Evolutionary conservation across 2,113 vertebrate species (phyloP).

Genomic region (Anarrhichthys ocellatus): DNA sequence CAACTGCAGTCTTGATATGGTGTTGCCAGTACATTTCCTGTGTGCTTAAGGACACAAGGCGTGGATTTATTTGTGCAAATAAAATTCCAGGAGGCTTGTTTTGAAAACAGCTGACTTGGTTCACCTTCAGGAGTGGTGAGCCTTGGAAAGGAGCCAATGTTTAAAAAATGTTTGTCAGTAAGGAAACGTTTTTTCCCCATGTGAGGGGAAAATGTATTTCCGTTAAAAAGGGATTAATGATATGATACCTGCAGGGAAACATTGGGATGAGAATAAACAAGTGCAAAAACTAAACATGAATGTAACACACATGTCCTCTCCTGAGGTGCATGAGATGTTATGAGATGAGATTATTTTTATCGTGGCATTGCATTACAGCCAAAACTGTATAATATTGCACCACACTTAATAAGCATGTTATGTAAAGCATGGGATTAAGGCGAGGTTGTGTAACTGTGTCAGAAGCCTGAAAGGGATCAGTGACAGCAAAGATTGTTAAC

Average conservation of each 20-base stretch:
- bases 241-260: not conserved
- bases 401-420: not conserved
- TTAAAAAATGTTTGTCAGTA: not conserved
- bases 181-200: not conserved
- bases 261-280: not conserved
- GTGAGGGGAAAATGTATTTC: not conserved
- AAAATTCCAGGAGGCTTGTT: not conserved
- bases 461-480: conserved; percentile 27
- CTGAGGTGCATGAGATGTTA: too few species aligned
- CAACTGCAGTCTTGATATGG: conserved; percentile 2
- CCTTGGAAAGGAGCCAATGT: not conserved
- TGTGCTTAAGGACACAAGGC: not conserved
- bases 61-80: conserved; percentile 5
- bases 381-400: not conserved
- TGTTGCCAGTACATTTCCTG: not conserved
- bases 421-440: conserved; percentile 37
- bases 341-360: not conserved
- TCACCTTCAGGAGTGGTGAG: conserved; percentile 18
- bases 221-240: not conserved
- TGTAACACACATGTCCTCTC: not conserved
- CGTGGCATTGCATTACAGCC: not conserved
- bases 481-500: not conserved
- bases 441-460: conserved; percentile 51
- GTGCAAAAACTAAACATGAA: not conserved
- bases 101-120: not conserved